Base-by-base conservation (phyloP, 1,140 invertebrate genomes). In the Steinernema khuongi region DNA sequence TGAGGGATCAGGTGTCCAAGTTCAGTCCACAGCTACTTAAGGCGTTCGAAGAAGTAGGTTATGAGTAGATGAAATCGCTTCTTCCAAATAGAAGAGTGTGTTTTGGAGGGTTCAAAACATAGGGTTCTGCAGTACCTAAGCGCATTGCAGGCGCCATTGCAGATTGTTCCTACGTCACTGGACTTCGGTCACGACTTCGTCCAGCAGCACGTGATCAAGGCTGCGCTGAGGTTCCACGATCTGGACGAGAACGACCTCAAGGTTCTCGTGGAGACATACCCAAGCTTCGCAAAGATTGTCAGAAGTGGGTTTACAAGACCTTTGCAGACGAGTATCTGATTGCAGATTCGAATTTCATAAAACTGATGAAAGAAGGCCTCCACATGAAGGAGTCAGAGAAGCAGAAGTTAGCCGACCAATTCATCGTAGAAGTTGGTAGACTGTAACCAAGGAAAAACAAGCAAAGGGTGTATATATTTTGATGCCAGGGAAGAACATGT, bases 251-350 rank as follows among this genome's bases (percentile, higher is more conserved):
- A 26, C 11, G 50, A 60, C 50, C 50, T 60, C 14, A 60, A 60
- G 22, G 19, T 22, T n/a, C 50, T 60, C 50, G 50, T 60, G 50
- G 50, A 60, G 50, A 60, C 50, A 22, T 60, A n/a, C 50, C 50
- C 50, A 26, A 60, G 26, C 50, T 60, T 60, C 19, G 50, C 2
- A 7, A 60, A 26, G 19, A 22, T 60, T 22, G 22, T 60, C 50
- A 60, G 26, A 11, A 26, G 50, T 60, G 22, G 22, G 50, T 60
- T 60, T 60, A 26, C 50, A 60, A 7, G 7, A 7, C 50, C 11
- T 60, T 60, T n/a, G n/a, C n/a, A n/a, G n/a, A n/a, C n/a, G n/a
- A n/a, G n/a, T n/a, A n/a, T n/a, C n/a, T n/a, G n/a, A n/a, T 60
- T 60, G 50, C 22, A 60, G 50, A 60, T 26, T 7, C 14, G 2